Evolutionary conservation across 1,140 invertebrate species (phyloP).

Genomic region (Drosophila yakuba): DNA sequence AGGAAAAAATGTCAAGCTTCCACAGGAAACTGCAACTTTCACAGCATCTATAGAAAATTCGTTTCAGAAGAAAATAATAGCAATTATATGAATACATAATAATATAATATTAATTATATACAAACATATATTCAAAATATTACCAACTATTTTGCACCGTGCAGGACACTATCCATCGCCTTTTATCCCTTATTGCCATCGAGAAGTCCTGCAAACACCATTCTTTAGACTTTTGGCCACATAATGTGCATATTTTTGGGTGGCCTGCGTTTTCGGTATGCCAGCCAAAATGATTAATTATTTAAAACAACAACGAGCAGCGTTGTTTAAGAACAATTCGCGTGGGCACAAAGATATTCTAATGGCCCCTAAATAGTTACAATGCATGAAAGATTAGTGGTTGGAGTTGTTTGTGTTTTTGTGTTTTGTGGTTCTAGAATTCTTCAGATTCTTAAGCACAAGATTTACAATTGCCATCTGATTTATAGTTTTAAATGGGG

Average conservation of each 20-base stretch:
- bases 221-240: constrained; percentile 47
- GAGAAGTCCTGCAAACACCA: constrained; percentile 1
- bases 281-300: constrained; percentile 80
- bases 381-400: constrained; percentile 9
- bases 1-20: not conserved
- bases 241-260: constrained; percentile 78
- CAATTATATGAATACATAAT: too few species aligned
- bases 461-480: not conserved
- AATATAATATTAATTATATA: too few species aligned
- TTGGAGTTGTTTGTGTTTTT: not conserved
- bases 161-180: not conserved
- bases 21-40: too few species aligned
- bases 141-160: not conserved
- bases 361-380: constrained; percentile 35
- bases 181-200: not conserved
- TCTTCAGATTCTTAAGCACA: constrained; percentile 8
- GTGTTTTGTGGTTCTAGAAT: constrained; percentile 4
- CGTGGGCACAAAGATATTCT: constrained; percentile 42
- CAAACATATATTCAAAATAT: too few species aligned
- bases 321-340: constrained; percentile 32
- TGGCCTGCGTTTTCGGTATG: constrained; percentile 46
- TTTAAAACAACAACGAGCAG: constrained; percentile 50
- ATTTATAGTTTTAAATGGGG: not conserved
- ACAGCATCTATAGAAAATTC: too few species aligned
- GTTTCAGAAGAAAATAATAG: too few species aligned